Evolutionary conservation across 92 coral and sea anemone genomes (phyloP), one percentile per base, ranked within the genome.

Genomic region (Porites evermanni): DNA sequence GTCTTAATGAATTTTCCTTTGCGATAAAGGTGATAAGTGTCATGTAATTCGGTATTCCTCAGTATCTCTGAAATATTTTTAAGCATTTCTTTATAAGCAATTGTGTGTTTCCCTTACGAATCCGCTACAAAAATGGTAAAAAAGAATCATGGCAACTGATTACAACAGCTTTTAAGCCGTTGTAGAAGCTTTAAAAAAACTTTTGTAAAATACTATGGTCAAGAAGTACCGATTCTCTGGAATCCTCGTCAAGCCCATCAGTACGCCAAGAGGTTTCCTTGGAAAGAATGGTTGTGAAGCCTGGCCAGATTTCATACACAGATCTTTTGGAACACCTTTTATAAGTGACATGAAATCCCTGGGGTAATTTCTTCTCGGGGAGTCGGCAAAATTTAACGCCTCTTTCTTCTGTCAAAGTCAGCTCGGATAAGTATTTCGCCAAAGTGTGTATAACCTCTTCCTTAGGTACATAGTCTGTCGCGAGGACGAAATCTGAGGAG

Each of bases 301-400:
- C 83, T 7, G 58, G 71, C 10, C 12, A 54, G 59, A 54, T 12
- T 54, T 54, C 59, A 54, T 54, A 54, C 12, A 54, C 12, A 12
- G 72, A 26, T 79, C 83, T 53, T 29, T 66, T 23, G 58, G 83
- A 64, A 20, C 19, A 65, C 53, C 83, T 53, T 58, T 47, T 79
- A 44, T 79, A 72, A 13, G 10, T 10, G 2, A 79, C 13, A 10
- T 44, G 58, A 60, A 79, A 79, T 63, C 83, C 83, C 18, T 63
- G 6, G n/a, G 83, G 83, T 4, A 21, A 12, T 20, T 38, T 6
- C 1, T 10, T 64, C 72, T 79, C 24, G 8, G 72, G 72, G 59
- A 79, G 83, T 26, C 29, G 29, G 4, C 29, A 52, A 60, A 79
- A 24, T 7, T 56, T 72, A 66, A 19, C 21, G 3, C 18, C 5